These are phyloP conservation scores for Bombus superbus DNA, from an alignment of 1,140 invertebrate genomes.

Conservation along the genomic window DNA sequence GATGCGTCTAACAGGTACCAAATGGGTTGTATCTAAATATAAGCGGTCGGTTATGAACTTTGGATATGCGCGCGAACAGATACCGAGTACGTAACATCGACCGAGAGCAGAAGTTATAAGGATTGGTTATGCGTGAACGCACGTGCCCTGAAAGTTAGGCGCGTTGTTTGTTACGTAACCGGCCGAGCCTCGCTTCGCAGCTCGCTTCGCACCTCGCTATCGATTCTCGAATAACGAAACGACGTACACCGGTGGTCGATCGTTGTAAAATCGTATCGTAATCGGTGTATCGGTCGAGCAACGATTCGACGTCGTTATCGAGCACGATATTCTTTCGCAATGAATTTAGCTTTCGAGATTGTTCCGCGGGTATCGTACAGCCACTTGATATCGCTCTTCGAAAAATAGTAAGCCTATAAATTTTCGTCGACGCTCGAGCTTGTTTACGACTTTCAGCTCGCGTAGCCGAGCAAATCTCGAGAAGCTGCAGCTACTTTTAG, in stretches of 20 bases:
- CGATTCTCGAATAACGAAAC: conserved; percentile 35
- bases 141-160: conserved; percentile 31
- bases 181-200: conserved; percentile 43
- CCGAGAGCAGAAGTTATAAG: conserved; percentile 44
- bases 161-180: conserved; percentile 50
- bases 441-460: background rate
- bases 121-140: conserved; percentile 44
- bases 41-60: conserved; percentile 3
- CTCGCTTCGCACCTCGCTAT: conserved; percentile 49
- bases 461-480: background rate
- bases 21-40: background rate
- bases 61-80: background rate
- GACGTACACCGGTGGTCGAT: background rate
- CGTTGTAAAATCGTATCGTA: too few relatives aligned
- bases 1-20: too few relatives aligned
- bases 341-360: too few relatives aligned
- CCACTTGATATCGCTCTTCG: too few relatives aligned
- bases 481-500: background rate
- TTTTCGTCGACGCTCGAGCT: background rate
- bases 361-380: too few relatives aligned
- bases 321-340: too few relatives aligned
- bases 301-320: too few relatives aligned
- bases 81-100: conserved; percentile 54
- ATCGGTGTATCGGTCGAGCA: too few relatives aligned
- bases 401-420: too few relatives aligned